phyloP scores from a whole-genome alignment of 2,797 vertebrate species.

The Peromyscus nudipes region DNA sequence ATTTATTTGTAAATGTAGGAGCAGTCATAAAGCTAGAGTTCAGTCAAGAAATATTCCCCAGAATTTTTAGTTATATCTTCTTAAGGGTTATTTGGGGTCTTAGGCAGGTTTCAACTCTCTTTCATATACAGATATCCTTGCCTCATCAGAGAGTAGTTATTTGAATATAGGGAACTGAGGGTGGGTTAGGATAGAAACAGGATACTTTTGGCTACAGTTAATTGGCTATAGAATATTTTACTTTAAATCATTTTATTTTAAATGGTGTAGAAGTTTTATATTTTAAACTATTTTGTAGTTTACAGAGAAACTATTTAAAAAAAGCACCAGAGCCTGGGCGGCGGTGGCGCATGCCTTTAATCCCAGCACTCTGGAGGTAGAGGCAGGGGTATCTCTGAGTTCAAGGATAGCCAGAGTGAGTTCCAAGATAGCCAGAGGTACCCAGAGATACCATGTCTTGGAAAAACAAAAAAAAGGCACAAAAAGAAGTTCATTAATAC shows the following conservation, averaged over 20 bases:
- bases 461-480: background rate
- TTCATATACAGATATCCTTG: background rate
- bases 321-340: no score
- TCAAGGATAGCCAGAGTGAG: no score
- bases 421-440: no score
- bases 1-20: slow-evolving; percentile 53
- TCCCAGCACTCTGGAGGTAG: no score
- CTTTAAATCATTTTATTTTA: slow-evolving; percentile 26
- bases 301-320: background rate
- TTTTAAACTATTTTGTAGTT: slow-evolving; percentile 5
- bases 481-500: slow-evolving; percentile 15
- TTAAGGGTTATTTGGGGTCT: slow-evolving; percentile 25
- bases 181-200: background rate
- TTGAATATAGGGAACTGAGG: slow-evolving; percentile 37
- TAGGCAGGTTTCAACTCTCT: background rate
- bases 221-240: slow-evolving; percentile 18
- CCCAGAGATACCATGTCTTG: no score
- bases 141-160: slow-evolving; percentile 8
- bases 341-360: no score
- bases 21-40: slow-evolving; percentile 31
- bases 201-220: background rate
- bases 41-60: slow-evolving; percentile 40
- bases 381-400: no score
- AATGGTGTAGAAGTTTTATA: background rate
- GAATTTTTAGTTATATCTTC: slow-evolving; percentile 44